phyloP scores from a whole-genome alignment of 2,113 vertebrate genomes.

The Campylorhamphus procurvoides region DNA sequence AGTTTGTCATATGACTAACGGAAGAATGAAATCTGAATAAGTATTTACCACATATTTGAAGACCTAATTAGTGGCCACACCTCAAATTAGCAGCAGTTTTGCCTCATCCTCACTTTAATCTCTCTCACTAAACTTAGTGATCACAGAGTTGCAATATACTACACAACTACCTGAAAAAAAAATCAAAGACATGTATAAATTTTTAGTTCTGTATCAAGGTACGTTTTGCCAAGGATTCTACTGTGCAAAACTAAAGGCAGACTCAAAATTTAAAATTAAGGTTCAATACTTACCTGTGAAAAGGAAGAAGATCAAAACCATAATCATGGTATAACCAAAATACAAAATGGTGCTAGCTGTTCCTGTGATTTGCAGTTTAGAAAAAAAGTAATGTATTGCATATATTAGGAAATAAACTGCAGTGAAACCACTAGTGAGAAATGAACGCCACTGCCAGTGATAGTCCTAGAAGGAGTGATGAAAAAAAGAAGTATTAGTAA shows the following conservation, averaged over 20 bases:
- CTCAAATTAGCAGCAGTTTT: neutral
- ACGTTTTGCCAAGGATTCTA: neutral
- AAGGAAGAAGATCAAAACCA: constrained; percentile 95
- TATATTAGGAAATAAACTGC: constrained; percentile 96
- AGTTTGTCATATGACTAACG: neutral
- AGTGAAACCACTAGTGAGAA: constrained; percentile 97
- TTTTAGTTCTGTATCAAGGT: neutral
- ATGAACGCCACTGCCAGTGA: constrained; percentile 98
- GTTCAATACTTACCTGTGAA: constrained; percentile 83
- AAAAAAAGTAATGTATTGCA: constrained; percentile 93
- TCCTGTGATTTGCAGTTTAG: constrained; percentile 91
- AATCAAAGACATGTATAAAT: neutral
- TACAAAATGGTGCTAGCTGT: constrained; percentile 93
- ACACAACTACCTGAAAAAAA: neutral
- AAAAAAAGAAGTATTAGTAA: neutral
- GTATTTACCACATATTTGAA: neutral
- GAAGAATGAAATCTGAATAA: neutral
- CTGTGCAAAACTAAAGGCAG: neutral
- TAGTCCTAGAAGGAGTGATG: constrained; percentile 83
- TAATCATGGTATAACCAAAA: constrained; percentile 94
- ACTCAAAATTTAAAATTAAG: neutral
- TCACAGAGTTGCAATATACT: neutral
- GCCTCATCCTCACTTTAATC: neutral
- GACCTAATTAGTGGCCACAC: neutral
- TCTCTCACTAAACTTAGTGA: neutral